Base-by-base conservation (phyloP, 2,888 invertebrate species). In the Agriopis aurantiaria region DNA sequence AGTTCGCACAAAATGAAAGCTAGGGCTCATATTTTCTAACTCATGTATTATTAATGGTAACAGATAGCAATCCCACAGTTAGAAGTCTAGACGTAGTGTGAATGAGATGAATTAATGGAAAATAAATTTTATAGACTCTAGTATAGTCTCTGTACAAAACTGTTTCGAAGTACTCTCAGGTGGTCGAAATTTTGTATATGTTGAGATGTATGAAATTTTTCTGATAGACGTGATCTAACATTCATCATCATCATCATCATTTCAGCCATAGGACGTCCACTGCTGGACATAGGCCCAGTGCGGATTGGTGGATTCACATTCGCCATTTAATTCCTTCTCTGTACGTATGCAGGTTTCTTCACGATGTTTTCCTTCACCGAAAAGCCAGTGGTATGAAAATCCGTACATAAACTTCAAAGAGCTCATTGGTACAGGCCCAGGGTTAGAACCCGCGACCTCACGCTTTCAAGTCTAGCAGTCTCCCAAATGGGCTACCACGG, bases 11-110 rank as follows among this genome's bases (percentile, higher is more conserved):
- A 87, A 88, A 89, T 86, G 85, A 86, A 87, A 87, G 83, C 82
- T 83, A 78, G 83, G 83, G 87, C 86, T 88, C 86, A 89, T 90
- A 91, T 90, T 90, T 86, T 88, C 86, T 84, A 86, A 83, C 87
- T 92, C 89, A 92, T 92, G 90, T 91, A 85, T 91, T 89, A 92
- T 92, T 91, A 88, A 92, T 90, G 82, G 75, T 81, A 77, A 78
- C 80, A 86, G 79, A 87, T 88, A 89, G 86, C 87, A 88, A 91
- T 90, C 83, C 83, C 80, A 80, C 86, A 82, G 87, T 88, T 89
- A 84, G 83, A 82, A 87, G 91, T 90, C 91, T 88, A 91, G 91
- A 90, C 90, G 85, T 80, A 83, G 89, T 85, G 88, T 82, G 87
- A 90, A 91, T 89, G 86, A 90, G 87, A 85, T 86, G 87, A 89